Conservation (phyloP, 2,113 vertebrate species). For the Tyrannus savana region DNA sequence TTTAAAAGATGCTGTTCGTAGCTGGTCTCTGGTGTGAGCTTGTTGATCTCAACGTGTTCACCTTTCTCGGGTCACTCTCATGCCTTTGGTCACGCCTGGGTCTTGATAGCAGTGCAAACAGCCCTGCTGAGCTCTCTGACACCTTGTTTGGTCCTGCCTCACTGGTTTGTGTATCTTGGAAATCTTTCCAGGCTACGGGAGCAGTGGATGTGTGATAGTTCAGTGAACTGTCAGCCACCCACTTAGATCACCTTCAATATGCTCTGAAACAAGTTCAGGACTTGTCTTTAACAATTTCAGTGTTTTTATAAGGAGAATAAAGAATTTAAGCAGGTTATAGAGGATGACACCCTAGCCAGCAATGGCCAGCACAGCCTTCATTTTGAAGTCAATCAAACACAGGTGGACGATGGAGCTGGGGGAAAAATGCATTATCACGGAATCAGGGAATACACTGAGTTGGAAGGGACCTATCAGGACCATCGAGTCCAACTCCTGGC, state of each 20-base stretch:
- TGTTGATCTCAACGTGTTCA: fast-evolving
- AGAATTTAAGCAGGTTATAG: neutral
- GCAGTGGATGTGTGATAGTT: neutral
- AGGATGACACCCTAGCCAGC: neutral
- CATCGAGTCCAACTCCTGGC: neutral
- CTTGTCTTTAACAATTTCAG: neutral
- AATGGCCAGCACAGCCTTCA: neutral
- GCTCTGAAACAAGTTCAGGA: neutral
- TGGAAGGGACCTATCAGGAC: neutral
- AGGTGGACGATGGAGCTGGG: neutral
- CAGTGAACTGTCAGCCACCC: neutral
- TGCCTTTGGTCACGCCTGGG: neutral
- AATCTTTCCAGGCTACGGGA: neutral
- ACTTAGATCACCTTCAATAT: neutral
- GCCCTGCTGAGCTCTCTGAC: neutral
- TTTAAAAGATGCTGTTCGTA: neutral
- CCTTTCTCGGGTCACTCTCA: neutral
- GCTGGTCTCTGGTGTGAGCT: neutral
- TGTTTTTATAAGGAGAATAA: neutral
- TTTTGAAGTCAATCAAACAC: neutral
- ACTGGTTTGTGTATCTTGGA: neutral
- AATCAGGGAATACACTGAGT: neutral
- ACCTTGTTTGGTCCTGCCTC: neutral
- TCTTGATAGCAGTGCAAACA: neutral
- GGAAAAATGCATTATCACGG: neutral